Base-by-base conservation (phyloP, 1,140 invertebrate species). In the Neoseiulus cucumeris region DNA sequence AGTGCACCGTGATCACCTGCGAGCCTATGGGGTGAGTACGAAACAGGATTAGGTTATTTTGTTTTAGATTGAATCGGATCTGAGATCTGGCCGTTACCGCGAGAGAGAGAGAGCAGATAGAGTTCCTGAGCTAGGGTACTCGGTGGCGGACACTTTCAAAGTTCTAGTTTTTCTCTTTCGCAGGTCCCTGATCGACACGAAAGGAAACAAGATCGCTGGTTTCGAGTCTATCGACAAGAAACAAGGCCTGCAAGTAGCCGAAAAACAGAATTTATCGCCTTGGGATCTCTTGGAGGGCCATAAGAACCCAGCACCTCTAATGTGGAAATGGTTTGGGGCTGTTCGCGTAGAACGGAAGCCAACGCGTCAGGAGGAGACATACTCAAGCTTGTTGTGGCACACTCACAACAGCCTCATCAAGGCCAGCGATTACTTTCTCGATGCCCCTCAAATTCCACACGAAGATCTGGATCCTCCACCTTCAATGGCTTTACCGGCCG, bases 281-380 rank as follows among this genome's bases (percentile, higher is more conserved):
- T 98, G 93, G 93, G 93, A 98, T 73, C 79, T 98, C 30, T 79
- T 97, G n/a, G 93, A 98, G 77, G 92, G 92, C 0, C 87, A 91
- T 71, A 89, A 92, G 72, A 94, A 92, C 76, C 90, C 91, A 4
- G 89, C 89, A 0, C 91, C 92, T 0, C 77, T 97, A 0, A 91
- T 89, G 0, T 95, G 91, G 90, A 83, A 90, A 0, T 96, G 91
- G 89, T 97, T 97, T 74, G 87, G 91, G n/a, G 92, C 91, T 22
- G 86, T 94, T 0, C 83, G 85, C 72, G 79, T 93, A 18, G 92
- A 97, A 75, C 80, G 91, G 30, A 93, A 92, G 78, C 86, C 89
- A 0, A 76, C 96, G 7, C 87, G 88, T 12, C 92, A 91, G 73
- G 91, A 97, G 78, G 91, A 92, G 70, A 86, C 87, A 9, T 88